Evolutionary conservation across 2,113 vertebrate genomes (phyloP), one percentile per base, ranked within the genome.

Genomic region (Promerops cafer): DNA sequence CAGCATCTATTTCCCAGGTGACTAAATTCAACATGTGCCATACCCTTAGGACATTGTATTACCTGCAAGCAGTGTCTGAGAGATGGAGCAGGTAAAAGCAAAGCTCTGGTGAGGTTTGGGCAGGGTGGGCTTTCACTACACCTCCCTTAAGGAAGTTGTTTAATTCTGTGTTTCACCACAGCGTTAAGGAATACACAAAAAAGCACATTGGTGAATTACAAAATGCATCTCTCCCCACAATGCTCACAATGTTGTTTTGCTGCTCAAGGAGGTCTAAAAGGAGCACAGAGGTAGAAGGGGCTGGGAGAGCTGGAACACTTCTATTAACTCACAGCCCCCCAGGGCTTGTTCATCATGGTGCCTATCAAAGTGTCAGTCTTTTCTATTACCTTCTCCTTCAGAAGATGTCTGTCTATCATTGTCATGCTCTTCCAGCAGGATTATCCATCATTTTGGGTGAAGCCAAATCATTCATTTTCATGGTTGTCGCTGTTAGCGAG

Each of bases 331-430:
- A n/a, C 57, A 39, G 76, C 59, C 64, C 54, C 70, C 22, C 40
- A 95, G 71, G 54, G 54, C 78, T 97, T 96, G 91, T 97, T 96
- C 95, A 89, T 96, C 89, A 96, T 24, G 31, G 57, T 94, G 87
- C 89, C 92, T 93, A 92, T 97, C 89, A 98, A 95, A 91, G 86
- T 90, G 93, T 91, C 87, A 95, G 49, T 93, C 84, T 92, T 95
- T 87, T 86, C 63, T 90, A 94, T 96, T 90, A 95, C 69, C 63
- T 97, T 85, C 94, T 93, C 40, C 87, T 50, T 88, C 75, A 91
- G 88, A 96, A 96, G 76, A 89, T 94, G 92, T 59, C 94, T 97
- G 93, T 95, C 91, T 81, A 16, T 98, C 89, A 96, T 77, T 88
- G 70, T 97, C 95, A 89, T 78, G 70, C 64, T 96, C 89, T 92